These are phyloP conservation scores for Mustela lutreola DNA, from an alignment of 2,113 vertebrate genomes.

Conservation along the genomic window DNA sequence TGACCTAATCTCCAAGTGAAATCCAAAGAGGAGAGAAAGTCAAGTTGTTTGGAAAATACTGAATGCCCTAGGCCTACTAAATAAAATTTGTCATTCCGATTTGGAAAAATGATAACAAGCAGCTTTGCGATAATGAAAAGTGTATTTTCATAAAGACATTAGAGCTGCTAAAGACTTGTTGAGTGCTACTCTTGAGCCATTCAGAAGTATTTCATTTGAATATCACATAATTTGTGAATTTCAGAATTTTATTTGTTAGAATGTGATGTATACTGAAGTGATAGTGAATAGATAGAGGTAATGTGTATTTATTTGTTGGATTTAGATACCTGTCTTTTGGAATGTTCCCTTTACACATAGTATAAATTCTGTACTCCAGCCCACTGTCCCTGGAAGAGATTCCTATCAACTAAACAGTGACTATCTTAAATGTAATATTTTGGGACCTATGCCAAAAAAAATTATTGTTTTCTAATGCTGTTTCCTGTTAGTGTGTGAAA, in stretches of 20 bases:
- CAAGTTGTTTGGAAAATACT: constrained; percentile 8
- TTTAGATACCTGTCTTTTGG: constrained; percentile 39
- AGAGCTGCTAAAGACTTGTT: constrained; percentile 31
- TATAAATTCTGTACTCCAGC: constrained; percentile 41
- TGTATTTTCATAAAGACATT: constrained; percentile 61
- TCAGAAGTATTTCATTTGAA: constrained; percentile 52
- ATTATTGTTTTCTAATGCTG: constrained; percentile 21
- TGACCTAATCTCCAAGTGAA: constrained; percentile 41
- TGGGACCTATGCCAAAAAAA: background rate
- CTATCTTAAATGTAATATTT: constrained; percentile 41
- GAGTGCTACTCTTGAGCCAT: background rate
- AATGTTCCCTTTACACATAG: background rate
- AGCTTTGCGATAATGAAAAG: constrained; percentile 47
- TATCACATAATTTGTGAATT: constrained; percentile 42
- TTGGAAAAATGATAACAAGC: constrained; percentile 48
- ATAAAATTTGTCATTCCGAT: constrained; percentile 36
- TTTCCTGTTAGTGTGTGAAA: constrained; percentile 34
- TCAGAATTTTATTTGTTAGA: constrained; percentile 44
- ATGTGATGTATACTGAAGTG: constrained; percentile 15
- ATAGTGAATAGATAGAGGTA: constrained; percentile 22
- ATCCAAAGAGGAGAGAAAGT: constrained; percentile 34
- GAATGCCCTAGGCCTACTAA: background rate
- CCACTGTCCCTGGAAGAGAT: constrained; percentile 48
- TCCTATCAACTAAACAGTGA: constrained; percentile 50
- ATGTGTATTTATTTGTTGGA: constrained; percentile 37